Evolutionary conservation across 2,113 vertebrate genomes (phyloP), one percentile per base, ranked within the genome.

Genomic region (Pygoscelis antarcticus): DNA sequence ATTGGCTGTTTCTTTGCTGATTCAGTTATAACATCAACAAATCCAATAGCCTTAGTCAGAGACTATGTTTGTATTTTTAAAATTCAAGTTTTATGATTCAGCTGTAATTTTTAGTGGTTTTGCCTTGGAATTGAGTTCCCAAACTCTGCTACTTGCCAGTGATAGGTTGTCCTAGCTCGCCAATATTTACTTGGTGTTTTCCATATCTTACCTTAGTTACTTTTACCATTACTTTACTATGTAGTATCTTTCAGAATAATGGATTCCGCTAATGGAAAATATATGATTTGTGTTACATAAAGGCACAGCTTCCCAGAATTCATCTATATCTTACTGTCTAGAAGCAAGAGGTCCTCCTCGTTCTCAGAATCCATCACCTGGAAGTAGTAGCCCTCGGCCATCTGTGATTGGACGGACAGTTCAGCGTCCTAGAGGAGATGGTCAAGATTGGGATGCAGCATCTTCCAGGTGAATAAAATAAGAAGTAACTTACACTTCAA

Each of bases 271-370:
- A 64, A 96, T 11, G 4, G 32, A 14, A 85, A 52, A 30, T 58
- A 21, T 36, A 9, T 91, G 11, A 38, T 82, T 94, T 96, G 79
- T 96, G 17, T 96, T 84, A 16, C 42, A 9, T 47, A 49, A 96
- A 99, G 99, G 99, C 85, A 96, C 97, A 27, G 93, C 98, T 89
- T 99, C 99, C 76, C 99, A 99, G 90, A 99, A 99, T 98, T 99
- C 99, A 12, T 99, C 99, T 22, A 38, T 99, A 26, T 99, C 99
- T 51, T 98, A 99, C 70, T 98, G 98, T 89, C 99, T 98, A 72
- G 99, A 99, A 58, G 95, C 97, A 38, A 98, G 98, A 90, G 98
- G 96, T 25, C 84, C 94, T 70, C 98, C 98, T 77, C 97, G 46
- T 62, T 99, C 99, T 32, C 98, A 98, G 92, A 98, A 98, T 77